Evolutionary conservation across 2,113 vertebrate genomes (phyloP).

Genomic region (Meriones unguiculatus): DNA sequence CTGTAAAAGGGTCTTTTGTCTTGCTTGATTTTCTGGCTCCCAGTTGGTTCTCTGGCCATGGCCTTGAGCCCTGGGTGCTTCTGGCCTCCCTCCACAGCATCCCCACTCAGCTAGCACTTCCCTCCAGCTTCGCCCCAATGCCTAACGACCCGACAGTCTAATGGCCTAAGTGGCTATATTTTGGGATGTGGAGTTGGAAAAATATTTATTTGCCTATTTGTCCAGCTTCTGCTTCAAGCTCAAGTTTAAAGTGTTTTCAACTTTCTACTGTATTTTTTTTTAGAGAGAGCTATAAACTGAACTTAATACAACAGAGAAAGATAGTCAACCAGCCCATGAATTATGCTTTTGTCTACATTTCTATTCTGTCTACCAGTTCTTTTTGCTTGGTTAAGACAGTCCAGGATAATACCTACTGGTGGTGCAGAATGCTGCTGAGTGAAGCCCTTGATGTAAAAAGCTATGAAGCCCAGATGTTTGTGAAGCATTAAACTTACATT

Average conservation of each 20-base stretch:
- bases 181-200: conserved; percentile 66
- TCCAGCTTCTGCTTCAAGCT: conserved; percentile 66
- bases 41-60: conserved; percentile 62
- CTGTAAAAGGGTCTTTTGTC: conserved; percentile 75
- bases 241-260: conserved; percentile 71
- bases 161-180: conserved; percentile 72
- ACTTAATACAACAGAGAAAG: conserved; percentile 30
- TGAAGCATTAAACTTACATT: conserved; percentile 50
- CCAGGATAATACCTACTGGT: background rate
- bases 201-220: conserved; percentile 73
- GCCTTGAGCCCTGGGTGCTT: conserved; percentile 41
- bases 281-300: conserved; percentile 40
- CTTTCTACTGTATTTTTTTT: conserved; percentile 60
- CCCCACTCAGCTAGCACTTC: conserved; percentile 65
- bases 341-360: conserved; percentile 35
- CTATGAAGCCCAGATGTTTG: background rate
- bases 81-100: conserved; percentile 64
- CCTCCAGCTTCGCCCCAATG: background rate
- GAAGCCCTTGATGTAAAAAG: background rate
- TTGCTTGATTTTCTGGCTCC: conserved; percentile 75
- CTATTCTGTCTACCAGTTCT: conserved; percentile 13
- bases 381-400: conserved; percentile 39
- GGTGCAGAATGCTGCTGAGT: background rate
- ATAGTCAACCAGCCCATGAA: conserved; percentile 41
- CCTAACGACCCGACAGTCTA: conserved; percentile 66